Conservation (phyloP, 2,888 invertebrate species). For the Dryocosmus kuriphilus region DNA sequence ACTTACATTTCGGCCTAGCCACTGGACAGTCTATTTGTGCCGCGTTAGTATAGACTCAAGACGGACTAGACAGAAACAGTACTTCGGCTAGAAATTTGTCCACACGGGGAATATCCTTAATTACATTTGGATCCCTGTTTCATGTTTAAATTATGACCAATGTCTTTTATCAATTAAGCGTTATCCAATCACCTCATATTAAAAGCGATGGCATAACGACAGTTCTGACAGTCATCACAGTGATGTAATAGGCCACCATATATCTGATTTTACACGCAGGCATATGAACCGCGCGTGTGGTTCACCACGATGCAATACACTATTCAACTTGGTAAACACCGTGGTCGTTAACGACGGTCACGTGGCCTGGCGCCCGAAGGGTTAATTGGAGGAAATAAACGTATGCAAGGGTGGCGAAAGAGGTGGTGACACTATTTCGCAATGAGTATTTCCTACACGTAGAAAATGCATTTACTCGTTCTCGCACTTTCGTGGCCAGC, state of each 20-base stretch:
- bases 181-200: constrained; percentile 13
- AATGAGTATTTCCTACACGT: constrained; percentile 22
- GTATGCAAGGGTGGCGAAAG: constrained; percentile 51
- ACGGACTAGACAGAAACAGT: no score
- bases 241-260: constrained; percentile 1
- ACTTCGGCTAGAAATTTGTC: no score
- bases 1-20: no score
- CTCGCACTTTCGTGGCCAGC: constrained; percentile 50
- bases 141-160: background rate
- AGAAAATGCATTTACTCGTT: constrained; percentile 47
- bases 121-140: no score
- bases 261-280: constrained; percentile 31
- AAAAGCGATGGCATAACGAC: constrained; percentile 20
- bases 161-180: background rate
- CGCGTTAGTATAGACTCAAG: no score
- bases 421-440: constrained; percentile 45
- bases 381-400: constrained; percentile 75
- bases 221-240: constrained; percentile 5
- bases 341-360: constrained; percentile 72
- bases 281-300: constrained; percentile 49
- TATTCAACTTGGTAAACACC: constrained; percentile 64
- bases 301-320: constrained; percentile 52
- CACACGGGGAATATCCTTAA: no score
- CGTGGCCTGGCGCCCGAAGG: constrained; percentile 72
- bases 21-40: no score